Evolutionary conservation across 2,797 vertebrate genomes (phyloP), one percentile per base, ranked within the genome.

Genomic region (Darevskia mixta): DNA sequence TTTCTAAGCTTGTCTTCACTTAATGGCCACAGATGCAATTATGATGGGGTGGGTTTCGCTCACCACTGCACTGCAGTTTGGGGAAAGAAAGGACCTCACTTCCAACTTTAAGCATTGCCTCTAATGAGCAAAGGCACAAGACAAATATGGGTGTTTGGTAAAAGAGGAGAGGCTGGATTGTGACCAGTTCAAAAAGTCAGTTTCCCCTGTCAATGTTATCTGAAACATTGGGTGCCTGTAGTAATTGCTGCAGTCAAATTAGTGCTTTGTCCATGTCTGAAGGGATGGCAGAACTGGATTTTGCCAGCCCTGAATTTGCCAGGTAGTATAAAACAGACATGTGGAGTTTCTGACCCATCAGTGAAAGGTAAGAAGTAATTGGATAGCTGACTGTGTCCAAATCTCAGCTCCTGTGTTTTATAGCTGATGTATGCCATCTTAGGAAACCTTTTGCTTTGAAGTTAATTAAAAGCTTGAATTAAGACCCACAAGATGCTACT

Each of bases 401-500:
- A 58, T 76, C 72, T 85, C 83, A 58, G 25, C 41, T 58, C 49
- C 43, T 82, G 32, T 84, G 82, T 76, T 89, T 86, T 89, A 89
- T 86, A 81, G 83, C n/a, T 45, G 3, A 38, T 81, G 83, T 85
- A 8, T 11, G 20, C 38, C 61, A 20, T 77, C 88, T 67, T 86
- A 25, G 27, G 71, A 35, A 81, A 76, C 58, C 55, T 85, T 89
- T 89, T 76, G 23, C 32, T 77, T 81, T 81, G 83, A 76, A 85
- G 83, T 86, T 86, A 89, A 89, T 89, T 86, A 89, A 89, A 86
- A 86, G 71, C 45, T 49, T 86, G 88, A 86, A 71, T 86, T 89
- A 89, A 89, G 45, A 82, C 84, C 83, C 61, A 89, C 78, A 69
- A 89, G 88, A 69, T 89, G 83, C 88, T 58, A 78, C 38, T 82